Base-by-base conservation (phyloP, 2,797 vertebrate species). In the Alca torda region DNA sequence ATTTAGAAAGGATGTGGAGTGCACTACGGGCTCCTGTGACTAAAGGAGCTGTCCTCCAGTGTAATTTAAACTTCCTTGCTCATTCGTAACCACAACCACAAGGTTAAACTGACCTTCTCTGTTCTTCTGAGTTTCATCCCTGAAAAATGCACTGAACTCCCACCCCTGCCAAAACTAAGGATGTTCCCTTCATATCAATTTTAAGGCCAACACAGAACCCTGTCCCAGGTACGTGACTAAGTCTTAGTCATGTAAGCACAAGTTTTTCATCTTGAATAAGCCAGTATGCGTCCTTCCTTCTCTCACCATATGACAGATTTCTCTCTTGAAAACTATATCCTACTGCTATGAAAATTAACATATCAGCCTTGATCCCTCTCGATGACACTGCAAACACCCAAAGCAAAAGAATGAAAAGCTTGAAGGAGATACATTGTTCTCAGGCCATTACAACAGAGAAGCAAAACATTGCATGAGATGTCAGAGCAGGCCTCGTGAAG, bases 221-320 rank as follows among this genome's bases (percentile, higher is more conserved):
- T 94, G 87, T 90, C 95, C 92, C 96, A 98, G 97, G 97, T 98
- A 95, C 89, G 89, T 98, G 97, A 98, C 97, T 98, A 97, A 98
- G 90, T 92, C 89, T 98, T 97, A 97, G 96, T 98, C 98, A 98
- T 41, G 87, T 89, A 96, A 97, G 95, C 96, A 97, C 45, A 96
- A 97, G 88, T 63, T 97, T 97, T 97, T 97, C 53, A 91, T 97
- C 82, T 95, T 90, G 93, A 96, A 90, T 93, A 64, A 95, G 63
- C 84, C 81, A 78, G 23, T 54, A 48, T 90, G 57, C 75, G 82
- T 92, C 64, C 90, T 97, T 95, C 54, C 33, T 84, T 81, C 73
- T 94, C 39, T 60, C 54, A 80, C 23, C 30, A n/a, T 43, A 41
- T 35, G 72, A 89, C 68, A 93, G 69, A 81, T 93, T 93, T 92